Base-by-base conservation (phyloP, 2,113 vertebrate genomes). In the Stigmatopora nigra region DNA sequence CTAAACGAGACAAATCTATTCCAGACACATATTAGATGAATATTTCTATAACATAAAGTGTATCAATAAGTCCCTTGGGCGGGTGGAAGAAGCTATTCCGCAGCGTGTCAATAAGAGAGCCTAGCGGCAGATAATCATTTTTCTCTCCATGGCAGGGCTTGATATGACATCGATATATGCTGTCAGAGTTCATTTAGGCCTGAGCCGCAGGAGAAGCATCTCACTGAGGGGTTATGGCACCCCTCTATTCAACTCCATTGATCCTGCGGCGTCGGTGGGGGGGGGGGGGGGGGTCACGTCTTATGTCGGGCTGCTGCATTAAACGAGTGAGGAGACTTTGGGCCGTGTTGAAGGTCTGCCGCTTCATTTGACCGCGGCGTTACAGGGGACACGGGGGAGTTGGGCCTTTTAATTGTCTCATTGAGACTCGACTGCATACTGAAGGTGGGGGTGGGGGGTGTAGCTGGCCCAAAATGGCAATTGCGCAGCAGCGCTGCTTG, bases 1-100 rank as follows among this genome's bases (percentile, higher is more conserved):
- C 76, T 73, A 67, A 69, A 79, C 68, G 20, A 77, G 91, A 94
- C 72, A 92, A 86, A 91, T 91, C 89, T 92, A 93, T 93, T 93
- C 92, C 90, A 93, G 93, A 94, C 93, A 94, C 92, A 91, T 93
- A 93, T 92, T 91, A 94, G 93, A 97, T 97, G 95, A 94, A 98
- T 96, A 96, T 98, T 96, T 95, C 95, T 96, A 93, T 90, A 88
- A 63, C 91, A 95, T 95, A 93, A 96, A 92, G 92, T 92, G 84
- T 94, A 93, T 95, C 94, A 93, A 96, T 95, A 92, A 90, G 89
- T 89, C 91, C 80, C 38, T 65, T 38, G 14, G 49, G 82, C 91
- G 63, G 65, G 53, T 88, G 88, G 92, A 93, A 91, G 92, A 93
- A 91, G 92, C 94, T 93, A 94, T 95, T 95, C 91, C 91, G 85